Evolutionary conservation across 2,888 invertebrate genomes (phyloP).

Genomic region (Cordilura impudica): DNA sequence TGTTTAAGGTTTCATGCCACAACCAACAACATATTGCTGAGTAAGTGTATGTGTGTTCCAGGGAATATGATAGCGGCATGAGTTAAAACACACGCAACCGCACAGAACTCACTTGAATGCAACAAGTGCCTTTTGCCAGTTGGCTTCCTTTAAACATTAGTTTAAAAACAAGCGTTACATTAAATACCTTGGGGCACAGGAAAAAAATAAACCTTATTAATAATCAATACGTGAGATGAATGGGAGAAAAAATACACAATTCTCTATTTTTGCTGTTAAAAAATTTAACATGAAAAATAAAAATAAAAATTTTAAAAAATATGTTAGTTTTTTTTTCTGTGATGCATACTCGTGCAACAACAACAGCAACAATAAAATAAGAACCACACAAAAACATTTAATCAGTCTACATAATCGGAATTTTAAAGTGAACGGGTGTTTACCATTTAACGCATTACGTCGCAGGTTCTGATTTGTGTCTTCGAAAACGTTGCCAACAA

Average conservation of each 20-base stretch:
- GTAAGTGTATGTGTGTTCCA: conserved; percentile 21
- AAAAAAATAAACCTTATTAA: conserved; percentile 45
- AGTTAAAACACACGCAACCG: conserved; percentile 15
- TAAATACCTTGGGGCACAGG: conserved; percentile 34
- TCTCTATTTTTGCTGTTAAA: background rate
- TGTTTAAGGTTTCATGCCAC: conserved; percentile 13
- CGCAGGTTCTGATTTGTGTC: conserved; percentile 4
- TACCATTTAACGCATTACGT: conserved; percentile 47
- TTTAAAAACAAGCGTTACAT: conserved; percentile 3
- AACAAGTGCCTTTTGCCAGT: conserved; percentile 47
- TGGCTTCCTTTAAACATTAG: conserved; percentile 47
- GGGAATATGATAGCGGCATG: conserved; percentile 47
- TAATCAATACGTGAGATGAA: conserved; percentile 51
- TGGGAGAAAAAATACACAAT: background rate
- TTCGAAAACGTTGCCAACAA: background rate
- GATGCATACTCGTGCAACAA: conserved; percentile 9
- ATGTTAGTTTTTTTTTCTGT: background rate
- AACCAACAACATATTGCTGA: background rate
- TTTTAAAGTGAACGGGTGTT: conserved; percentile 57
- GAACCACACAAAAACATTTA: conserved; percentile 34
- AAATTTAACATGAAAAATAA: background rate
- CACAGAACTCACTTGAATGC: conserved; percentile 10
- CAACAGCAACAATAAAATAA: too few species aligned
- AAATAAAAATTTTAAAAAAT: background rate
- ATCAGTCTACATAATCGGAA: conserved; percentile 55